phyloP scores from a whole-genome alignment of 2,888 invertebrate species.

The Nematopogon swammerdamellus region DNA sequence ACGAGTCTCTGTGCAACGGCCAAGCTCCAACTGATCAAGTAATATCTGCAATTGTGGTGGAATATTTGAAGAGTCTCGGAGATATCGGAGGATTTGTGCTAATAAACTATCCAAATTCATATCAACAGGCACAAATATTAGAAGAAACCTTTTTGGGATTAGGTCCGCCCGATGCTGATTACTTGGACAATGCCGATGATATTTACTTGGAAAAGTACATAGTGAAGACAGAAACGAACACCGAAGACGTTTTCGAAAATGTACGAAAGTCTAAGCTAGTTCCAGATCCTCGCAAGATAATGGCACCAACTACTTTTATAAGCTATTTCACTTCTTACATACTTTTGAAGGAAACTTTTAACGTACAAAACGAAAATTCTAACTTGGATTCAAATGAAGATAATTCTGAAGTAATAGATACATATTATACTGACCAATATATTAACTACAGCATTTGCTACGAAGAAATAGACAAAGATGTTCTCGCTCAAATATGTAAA shows the following conservation, averaged over 20 bases:
- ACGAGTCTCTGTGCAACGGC: constrained; percentile 52
- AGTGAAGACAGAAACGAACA: constrained; percentile 30
- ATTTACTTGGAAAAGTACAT: constrained; percentile 40
- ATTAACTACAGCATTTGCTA: constrained; percentile 60
- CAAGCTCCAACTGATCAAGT: constrained; percentile 52
- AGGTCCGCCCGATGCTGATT: constrained; percentile 35
- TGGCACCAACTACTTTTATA: constrained; percentile 29
- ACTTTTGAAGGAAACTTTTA: constrained; percentile 36
- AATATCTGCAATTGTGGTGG: constrained; percentile 54
- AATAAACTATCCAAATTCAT: constrained; percentile 60
- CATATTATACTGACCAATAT: constrained; percentile 56
- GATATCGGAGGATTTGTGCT: constrained; percentile 59
- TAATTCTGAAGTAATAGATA: constrained; percentile 48
- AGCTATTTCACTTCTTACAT: constrained; percentile 60
- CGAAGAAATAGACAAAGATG: constrained; percentile 48
- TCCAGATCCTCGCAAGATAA: constrained; percentile 43
- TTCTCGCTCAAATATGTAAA: constrained; percentile 47
- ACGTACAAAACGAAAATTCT: constrained; percentile 35
- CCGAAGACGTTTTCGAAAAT: constrained; percentile 29
- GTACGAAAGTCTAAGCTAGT: constrained; percentile 48
- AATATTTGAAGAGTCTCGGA: constrained; percentile 52
- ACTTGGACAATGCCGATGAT: constrained; percentile 32
- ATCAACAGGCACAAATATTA: constrained; percentile 54
- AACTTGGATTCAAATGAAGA: constrained; percentile 39
- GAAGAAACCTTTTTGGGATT: constrained; percentile 58